These are phyloP conservation scores for Buceros bicornis DNA, from an alignment of 2,797 vertebrate genomes.

Conservation along the genomic window DNA sequence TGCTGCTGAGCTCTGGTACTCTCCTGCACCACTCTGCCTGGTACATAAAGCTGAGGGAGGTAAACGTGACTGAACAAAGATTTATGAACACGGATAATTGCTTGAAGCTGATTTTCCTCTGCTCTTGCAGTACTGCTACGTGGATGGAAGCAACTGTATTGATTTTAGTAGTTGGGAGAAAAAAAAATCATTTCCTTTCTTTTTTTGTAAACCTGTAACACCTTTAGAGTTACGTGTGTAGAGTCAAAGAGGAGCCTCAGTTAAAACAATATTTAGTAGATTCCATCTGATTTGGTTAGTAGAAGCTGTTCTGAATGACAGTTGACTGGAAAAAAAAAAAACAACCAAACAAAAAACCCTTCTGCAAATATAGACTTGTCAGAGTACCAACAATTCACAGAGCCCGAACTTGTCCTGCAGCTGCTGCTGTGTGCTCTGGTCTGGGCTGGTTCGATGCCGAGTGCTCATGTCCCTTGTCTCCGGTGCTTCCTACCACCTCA, in stretches of 20 bases:
- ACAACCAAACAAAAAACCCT: neutral
- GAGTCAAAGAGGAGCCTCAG: neutral
- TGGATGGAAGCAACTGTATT: neutral
- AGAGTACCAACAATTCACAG: neutral
- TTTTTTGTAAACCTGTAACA: neutral
- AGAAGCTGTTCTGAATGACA: neutral
- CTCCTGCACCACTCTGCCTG: neutral
- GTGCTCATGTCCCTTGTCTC: accelerated
- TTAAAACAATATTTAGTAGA: neutral
- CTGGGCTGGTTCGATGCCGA: accelerated
- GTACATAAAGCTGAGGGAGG: neutral
- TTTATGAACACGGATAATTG: slow-evolving; percentile 28
- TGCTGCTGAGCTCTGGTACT: neutral
- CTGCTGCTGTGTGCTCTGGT: neutral
- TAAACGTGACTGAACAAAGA: slow-evolving; percentile 15
- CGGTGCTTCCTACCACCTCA: neutral
- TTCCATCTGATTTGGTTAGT: neutral
- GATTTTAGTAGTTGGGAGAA: neutral
- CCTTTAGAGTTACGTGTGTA: neutral
- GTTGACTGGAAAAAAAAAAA: neutral
- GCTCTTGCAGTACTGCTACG: neutral
- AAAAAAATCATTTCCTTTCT: neutral
- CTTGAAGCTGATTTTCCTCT: slow-evolving; percentile 21
- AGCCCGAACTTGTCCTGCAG: neutral
- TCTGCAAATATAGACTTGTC: neutral